These are phyloP conservation scores for Ceratina australensis DNA, from an alignment of 1,140 invertebrate species.

Conservation along the genomic window DNA sequence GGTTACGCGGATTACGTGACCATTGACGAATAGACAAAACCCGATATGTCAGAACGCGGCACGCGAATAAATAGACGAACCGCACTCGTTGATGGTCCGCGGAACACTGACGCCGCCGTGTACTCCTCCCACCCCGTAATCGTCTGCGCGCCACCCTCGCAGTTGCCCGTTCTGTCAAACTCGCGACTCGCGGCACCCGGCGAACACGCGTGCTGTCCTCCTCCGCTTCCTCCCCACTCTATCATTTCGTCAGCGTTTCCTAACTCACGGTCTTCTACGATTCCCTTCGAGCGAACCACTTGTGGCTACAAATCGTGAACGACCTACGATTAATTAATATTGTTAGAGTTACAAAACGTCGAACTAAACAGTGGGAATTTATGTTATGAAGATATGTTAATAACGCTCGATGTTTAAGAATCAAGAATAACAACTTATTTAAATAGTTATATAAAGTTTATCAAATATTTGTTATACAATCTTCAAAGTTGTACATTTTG, in stretches of 20 bases:
- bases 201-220: conserved; percentile 34
- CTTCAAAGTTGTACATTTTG: too few species aligned
- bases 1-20: background rate
- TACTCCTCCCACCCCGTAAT: conserved; percentile 26
- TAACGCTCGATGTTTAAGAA: too few species aligned
- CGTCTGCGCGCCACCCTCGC: conserved; percentile 28
- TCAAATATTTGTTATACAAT: too few species aligned
- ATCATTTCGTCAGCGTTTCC: background rate
- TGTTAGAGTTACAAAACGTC: background rate
- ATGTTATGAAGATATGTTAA: too few species aligned
- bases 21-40: background rate
- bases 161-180: conserved; percentile 37
- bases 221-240: too few species aligned
- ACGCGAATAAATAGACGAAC: conserved; percentile 33
- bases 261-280: background rate
- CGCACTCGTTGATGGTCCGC: conserved; percentile 52
- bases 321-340: background rate
- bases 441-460: too few species aligned
- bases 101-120: conserved; percentile 43
- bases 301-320: conserved; percentile 1
- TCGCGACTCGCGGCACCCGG: conserved; percentile 23
- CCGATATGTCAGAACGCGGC: background rate
- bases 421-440: too few species aligned
- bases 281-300: conserved; percentile 24
- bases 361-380: too few species aligned